phyloP scores from a whole-genome alignment of 2,113 vertebrate genomes.

The Cromileptes altivelis region DNA sequence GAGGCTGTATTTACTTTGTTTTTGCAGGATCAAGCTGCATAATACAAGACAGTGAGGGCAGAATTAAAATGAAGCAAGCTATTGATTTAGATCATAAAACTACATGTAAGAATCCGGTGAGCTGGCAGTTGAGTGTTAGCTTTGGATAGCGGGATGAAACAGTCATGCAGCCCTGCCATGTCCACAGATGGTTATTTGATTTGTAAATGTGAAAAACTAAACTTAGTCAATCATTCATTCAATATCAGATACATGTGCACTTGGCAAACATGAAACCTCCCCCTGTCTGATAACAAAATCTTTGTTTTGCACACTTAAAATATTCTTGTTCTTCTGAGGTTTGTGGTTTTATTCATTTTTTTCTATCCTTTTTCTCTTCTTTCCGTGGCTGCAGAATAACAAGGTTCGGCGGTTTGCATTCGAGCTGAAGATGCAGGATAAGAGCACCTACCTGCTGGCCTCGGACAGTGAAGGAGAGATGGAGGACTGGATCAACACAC shows the following conservation, averaged over 20 bases:
- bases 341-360: background rate
- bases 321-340: background rate
- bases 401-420: conserved; percentile 96
- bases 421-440: conserved; percentile 99
- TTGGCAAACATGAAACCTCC: background rate
- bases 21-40: conserved; percentile 14
- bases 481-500: conserved; percentile 96
- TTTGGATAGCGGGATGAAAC: conserved; percentile 65
- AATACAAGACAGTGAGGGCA: background rate
- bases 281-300: background rate
- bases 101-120: conserved; percentile 15
- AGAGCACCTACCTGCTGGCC: conserved; percentile 96
- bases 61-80: conserved; percentile 24
- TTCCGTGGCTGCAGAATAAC: conserved; percentile 87
- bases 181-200: conserved; percentile 40
- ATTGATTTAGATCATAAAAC: conserved; percentile 33
- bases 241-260: background rate
- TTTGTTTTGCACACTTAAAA: background rate
- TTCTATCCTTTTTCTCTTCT: background rate
- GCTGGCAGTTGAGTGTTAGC: conserved; percentile 37
- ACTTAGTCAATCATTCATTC: conserved; percentile 27
- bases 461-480: conserved; percentile 96
- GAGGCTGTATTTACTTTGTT: conserved; percentile 14
- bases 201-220: conserved; percentile 53
- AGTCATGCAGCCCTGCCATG: conserved; percentile 38